A percentile compares a stretch with the other conserved stretches of the same genome.
phyloP scores from a whole-genome alignment of 1,140 invertebrate genomes.

The Caenorhabditis inopinata region DNA sequence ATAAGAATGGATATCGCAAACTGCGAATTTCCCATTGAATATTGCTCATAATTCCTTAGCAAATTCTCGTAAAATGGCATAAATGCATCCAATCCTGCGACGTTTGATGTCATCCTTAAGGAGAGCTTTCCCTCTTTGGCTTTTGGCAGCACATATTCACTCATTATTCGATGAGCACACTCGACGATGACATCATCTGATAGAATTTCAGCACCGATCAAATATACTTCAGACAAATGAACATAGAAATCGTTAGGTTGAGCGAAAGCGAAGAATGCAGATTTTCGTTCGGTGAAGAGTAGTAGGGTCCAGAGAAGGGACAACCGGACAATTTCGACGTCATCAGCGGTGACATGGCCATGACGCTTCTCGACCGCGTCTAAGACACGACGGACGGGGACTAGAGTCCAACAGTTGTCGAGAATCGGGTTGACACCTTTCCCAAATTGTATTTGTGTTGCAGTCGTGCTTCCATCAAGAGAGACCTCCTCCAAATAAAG shows the following conservation, averaged over 20 bases:
- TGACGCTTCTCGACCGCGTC: constrained; percentile 41
- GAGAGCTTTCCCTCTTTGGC: constrained; percentile 2
- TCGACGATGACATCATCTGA: constrained; percentile 1
- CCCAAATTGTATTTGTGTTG: constrained; percentile 44
- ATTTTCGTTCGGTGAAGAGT: constrained; percentile 40
- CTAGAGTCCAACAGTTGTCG: constrained; percentile 47
- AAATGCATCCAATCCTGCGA: constrained; percentile 53
- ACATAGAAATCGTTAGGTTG: constrained; percentile 47
- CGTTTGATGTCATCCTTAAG: constrained; percentile 35
- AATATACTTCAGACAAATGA: constrained; percentile 44
- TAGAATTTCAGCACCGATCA: constrained; percentile 47
- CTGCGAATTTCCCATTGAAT: constrained; percentile 43
- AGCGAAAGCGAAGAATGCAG: constrained; percentile 50
- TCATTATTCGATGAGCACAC: not conserved
- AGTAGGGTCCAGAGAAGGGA: constrained; percentile 51
- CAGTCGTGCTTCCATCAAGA: not conserved
- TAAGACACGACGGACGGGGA: constrained; percentile 51
- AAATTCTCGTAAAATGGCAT: constrained; percentile 53
- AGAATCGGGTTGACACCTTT: constrained; percentile 45
- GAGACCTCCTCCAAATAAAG: constrained; percentile 55
- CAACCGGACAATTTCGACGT: constrained; percentile 51
- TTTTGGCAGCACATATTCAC: not conserved
- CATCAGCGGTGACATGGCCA: constrained; percentile 41
- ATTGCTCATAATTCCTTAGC: constrained; percentile 49
- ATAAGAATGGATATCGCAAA: constrained; percentile 47